Conservation (phyloP, 2,888 invertebrate species). For the Acheta domesticus region DNA sequence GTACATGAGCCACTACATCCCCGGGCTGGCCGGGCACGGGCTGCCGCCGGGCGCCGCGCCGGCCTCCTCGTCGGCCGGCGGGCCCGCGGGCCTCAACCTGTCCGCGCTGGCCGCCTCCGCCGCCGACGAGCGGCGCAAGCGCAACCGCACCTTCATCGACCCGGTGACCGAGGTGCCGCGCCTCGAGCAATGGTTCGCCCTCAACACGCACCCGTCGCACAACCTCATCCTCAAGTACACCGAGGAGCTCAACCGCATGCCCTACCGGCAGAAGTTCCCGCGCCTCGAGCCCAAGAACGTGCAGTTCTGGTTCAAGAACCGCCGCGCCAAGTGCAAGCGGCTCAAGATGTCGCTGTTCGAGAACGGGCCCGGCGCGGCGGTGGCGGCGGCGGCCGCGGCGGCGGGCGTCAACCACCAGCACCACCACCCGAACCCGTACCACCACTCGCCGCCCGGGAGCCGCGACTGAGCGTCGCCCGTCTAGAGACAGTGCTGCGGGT, state of each 20-base stretch:
- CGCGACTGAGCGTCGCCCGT: background rate
- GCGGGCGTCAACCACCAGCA: constrained; percentile 20
- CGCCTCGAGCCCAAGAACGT: constrained; percentile 98
- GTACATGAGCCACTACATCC: constrained; percentile 88
- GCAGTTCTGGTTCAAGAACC: constrained; percentile 99
- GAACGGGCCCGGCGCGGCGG: constrained; percentile 3
- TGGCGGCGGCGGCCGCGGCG: background rate
- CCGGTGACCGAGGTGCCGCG: constrained; percentile 96
- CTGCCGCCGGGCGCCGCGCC: constrained; percentile 22
- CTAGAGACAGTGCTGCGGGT: too few species aligned
- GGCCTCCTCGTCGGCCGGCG: constrained; percentile 7
- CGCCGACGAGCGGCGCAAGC: constrained; percentile 79
- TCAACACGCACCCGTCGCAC: constrained; percentile 98
- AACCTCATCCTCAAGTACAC: constrained; percentile 97
- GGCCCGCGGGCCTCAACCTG: constrained; percentile 35
- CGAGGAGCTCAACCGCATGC: constrained; percentile 93
- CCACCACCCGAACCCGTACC: constrained; percentile 24
- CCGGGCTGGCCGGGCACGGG: constrained; percentile 47
- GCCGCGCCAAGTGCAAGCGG: constrained; percentile 96
- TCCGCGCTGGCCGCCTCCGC: constrained; percentile 35
- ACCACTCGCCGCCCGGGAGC: constrained; percentile 23
- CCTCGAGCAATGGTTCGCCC: constrained; percentile 91
- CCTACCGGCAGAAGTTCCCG: constrained; percentile 96
- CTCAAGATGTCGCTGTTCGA: constrained; percentile 87
- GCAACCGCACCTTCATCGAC: constrained; percentile 98